A percentile compares a stretch with the other conserved stretches of the same genome.
These are phyloP conservation scores for Ophioninae sp. DNA, from an alignment of 2,888 invertebrate species.

Conservation along the genomic window DNA sequence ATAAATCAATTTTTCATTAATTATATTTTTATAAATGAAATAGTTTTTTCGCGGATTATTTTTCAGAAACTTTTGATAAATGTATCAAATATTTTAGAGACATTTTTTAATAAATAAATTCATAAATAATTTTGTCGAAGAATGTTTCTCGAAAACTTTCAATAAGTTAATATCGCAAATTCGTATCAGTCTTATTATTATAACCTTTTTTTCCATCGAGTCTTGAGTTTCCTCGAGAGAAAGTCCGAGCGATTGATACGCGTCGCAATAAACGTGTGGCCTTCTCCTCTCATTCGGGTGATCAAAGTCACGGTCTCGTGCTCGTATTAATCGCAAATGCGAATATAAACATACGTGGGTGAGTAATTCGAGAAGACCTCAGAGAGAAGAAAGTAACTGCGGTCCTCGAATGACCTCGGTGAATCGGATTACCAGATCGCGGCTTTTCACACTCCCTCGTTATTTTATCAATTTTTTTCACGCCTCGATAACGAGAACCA, in stretches of 20 bases:
- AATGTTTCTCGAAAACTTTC: background rate
- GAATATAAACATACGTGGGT: slow-evolving; percentile 15
- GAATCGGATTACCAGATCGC: slow-evolving; percentile 51
- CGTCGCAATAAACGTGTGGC: slow-evolving; percentile 15
- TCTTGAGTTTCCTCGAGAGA: slow-evolving; percentile 43
- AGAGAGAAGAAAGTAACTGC: slow-evolving; percentile 57
- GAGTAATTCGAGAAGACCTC: slow-evolving; percentile 48
- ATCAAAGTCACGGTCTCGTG: slow-evolving; percentile 61
- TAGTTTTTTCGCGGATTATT: no score
- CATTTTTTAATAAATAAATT: no score
- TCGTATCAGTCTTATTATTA: background rate
- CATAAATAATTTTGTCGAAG: no score
- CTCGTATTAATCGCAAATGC: slow-evolving; percentile 19
- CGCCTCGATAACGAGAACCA: background rate
- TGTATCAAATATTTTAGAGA: no score
- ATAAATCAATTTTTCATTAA: no score
- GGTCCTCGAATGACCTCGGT: slow-evolving; percentile 52
- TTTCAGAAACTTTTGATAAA: no score
- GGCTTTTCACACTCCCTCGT: background rate
- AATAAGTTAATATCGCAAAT: background rate
- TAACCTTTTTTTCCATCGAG: background rate
- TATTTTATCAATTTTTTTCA: background rate
- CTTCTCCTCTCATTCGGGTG: slow-evolving; percentile 25
- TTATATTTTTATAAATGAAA: no score
- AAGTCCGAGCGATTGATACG: slow-evolving; percentile 43